These are phyloP conservation scores for Ypsolopha sequella DNA, from an alignment of 2,888 invertebrate species.

Conservation along the genomic window DNA sequence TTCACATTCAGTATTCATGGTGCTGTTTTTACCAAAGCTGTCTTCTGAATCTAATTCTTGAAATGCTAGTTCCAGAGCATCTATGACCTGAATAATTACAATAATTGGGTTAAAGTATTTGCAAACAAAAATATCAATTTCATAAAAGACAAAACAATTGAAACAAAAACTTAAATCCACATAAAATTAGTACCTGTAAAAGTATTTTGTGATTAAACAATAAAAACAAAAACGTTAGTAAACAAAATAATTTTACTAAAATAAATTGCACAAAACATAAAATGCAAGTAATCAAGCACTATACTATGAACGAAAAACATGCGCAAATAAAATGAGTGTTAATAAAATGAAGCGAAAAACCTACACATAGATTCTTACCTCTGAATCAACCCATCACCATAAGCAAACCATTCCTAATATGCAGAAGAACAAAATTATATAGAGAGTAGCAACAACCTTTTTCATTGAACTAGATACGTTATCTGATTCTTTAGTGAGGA, in stretches of 20 bases:
- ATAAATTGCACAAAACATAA: conserved; percentile 17
- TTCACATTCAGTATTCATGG: conserved; percentile 40
- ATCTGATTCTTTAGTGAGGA: no score
- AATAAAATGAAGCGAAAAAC: conserved; percentile 29
- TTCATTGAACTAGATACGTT: no score
- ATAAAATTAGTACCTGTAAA: no score
- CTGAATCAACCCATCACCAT: conserved; percentile 50
- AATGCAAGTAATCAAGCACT: conserved; percentile 13
- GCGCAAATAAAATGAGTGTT: conserved; percentile 38
- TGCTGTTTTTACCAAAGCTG: conserved; percentile 22
- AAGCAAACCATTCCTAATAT: conserved; percentile 29
- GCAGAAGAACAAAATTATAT: conserved; percentile 16
- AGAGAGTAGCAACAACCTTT: not conserved
- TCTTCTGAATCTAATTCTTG: conserved; percentile 72
- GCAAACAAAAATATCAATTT: no score
- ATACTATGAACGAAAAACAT: conserved; percentile 12
- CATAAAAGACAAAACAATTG: no score
- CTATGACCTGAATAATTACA: conserved; percentile 62
- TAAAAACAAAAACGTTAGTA: no score
- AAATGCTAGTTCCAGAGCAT: conserved; percentile 74
- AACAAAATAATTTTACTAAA: no score
- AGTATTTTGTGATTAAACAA: no score
- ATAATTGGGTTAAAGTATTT: no score
- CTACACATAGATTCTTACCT: conserved; percentile 44
- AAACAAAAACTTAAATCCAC: no score